Conservation (phyloP, 2,113 vertebrate genomes). For the Atractosteus spatula region DNA sequence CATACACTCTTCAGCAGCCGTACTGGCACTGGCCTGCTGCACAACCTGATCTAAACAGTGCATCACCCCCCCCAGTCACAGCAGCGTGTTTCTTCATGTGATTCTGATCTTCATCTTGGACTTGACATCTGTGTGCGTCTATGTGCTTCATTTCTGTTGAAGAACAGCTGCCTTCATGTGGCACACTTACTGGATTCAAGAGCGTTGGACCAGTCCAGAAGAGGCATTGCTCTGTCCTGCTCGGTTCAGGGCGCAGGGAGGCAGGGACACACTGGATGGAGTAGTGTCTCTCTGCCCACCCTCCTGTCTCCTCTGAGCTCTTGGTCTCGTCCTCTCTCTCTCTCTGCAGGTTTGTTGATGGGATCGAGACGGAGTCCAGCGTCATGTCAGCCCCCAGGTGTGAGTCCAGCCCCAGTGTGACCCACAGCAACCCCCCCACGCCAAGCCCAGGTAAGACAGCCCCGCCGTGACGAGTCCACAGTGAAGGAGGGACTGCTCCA, state of each 20-base stretch:
- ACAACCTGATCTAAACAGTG: neutral
- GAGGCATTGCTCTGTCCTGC: too few relatives aligned
- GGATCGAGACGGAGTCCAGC: slow-evolving; percentile 68
- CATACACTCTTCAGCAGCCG: neutral
- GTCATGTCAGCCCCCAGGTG: slow-evolving; percentile 61
- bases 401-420: slow-evolving; percentile 62
- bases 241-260: too few relatives aligned
- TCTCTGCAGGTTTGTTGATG: slow-evolving; percentile 68
- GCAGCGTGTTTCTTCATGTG: too few relatives aligned
- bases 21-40: neutral
- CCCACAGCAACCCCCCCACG: slow-evolving; percentile 46
- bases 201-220: too few relatives aligned
- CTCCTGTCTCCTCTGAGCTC: neutral
- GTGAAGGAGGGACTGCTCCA: too few relatives aligned
- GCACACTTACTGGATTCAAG: too few relatives aligned
- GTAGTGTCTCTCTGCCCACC: neutral
- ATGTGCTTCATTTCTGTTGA: too few relatives aligned
- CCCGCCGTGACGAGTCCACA: too few relatives aligned
- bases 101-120: too few relatives aligned
- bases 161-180: too few relatives aligned
- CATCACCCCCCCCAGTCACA: too few relatives aligned
- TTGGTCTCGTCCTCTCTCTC: neutral
- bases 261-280: neutral
- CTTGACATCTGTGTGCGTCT: too few relatives aligned
- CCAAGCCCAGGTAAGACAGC: slow-evolving; percentile 48